Percentiles rank a stretch among this genome's conserved stretches.
Evolutionary conservation across 2,113 vertebrate species (phyloP).

Genomic region (Dipodomys stephensi): DNA sequence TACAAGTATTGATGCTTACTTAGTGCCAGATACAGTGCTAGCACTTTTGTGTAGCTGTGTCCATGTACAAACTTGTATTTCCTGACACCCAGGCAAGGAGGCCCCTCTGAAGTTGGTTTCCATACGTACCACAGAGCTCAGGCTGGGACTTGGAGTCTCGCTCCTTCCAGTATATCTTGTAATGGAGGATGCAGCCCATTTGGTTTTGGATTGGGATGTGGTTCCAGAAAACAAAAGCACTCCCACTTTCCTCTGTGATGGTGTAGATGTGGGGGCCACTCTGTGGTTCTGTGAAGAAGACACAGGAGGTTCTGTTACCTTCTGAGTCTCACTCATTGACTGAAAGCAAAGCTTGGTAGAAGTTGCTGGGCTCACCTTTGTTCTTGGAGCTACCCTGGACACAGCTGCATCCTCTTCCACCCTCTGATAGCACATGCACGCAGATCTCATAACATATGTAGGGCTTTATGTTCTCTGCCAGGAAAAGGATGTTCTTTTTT

Average conservation of each 20-base stretch:
- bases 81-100: neutral
- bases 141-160: neutral
- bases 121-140: slow-evolving; percentile 60
- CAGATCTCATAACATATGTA: slow-evolving; percentile 83
- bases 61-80: neutral
- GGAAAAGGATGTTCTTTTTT: neutral
- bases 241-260: accelerated
- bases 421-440: slow-evolving; percentile 72
- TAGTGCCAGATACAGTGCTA: neutral
- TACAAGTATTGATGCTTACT: neutral
- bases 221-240: slow-evolving; percentile 79
- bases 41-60: neutral
- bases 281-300: slow-evolving; percentile 79
- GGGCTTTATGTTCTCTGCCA: slow-evolving; percentile 82
- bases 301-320: neutral
- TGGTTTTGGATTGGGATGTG: slow-evolving; percentile 77
- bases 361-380: slow-evolving; percentile 78
- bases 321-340: neutral
- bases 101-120: neutral
- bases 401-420: slow-evolving; percentile 73
- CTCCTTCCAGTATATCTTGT: slow-evolving; percentile 82
- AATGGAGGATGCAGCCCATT: slow-evolving; percentile 83
- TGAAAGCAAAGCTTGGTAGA: neutral
- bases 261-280: slow-evolving; percentile 78
- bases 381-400: slow-evolving; percentile 39